These are phyloP conservation scores for Spongilla lacustris DNA, from an alignment of 37 sponge, comb jelly and placozoan genomes.

Conservation along the genomic window DNA sequence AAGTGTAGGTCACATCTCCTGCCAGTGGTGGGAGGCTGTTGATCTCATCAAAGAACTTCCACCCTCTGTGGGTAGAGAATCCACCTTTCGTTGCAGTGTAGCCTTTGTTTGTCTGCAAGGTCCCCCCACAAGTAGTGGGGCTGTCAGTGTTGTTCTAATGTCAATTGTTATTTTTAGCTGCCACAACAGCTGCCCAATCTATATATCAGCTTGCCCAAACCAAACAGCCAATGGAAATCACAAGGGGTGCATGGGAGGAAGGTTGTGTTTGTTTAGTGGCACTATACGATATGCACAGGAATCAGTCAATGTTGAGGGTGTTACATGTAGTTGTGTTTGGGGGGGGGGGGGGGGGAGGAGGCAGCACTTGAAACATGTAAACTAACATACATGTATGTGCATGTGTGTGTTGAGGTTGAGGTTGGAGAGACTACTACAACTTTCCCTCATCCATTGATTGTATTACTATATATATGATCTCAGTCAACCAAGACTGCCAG, in stretches of 20 bases:
- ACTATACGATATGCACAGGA: too few species aligned
- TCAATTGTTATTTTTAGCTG: neutral
- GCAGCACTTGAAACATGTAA: too few species aligned
- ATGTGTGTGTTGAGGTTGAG: neutral
- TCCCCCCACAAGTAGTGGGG: neutral
- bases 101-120: neutral
- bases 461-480: neutral
- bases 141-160: neutral
- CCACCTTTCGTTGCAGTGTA: neutral
- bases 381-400: too few species aligned
- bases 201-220: neutral
- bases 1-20: too few species aligned
- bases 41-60: neutral
- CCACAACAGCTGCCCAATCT: neutral
- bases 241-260: neutral
- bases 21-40: neutral
- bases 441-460: neutral
- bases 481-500: conserved; percentile 28
- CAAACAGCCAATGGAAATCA: neutral
- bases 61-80: neutral
- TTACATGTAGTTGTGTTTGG: too few species aligned
- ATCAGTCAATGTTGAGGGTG: too few species aligned
- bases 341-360: too few species aligned
- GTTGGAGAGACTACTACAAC: neutral
- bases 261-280: too few species aligned